Evolutionary conservation across 2,113 vertebrate genomes (phyloP).

Genomic region (Micromys minutus): DNA sequence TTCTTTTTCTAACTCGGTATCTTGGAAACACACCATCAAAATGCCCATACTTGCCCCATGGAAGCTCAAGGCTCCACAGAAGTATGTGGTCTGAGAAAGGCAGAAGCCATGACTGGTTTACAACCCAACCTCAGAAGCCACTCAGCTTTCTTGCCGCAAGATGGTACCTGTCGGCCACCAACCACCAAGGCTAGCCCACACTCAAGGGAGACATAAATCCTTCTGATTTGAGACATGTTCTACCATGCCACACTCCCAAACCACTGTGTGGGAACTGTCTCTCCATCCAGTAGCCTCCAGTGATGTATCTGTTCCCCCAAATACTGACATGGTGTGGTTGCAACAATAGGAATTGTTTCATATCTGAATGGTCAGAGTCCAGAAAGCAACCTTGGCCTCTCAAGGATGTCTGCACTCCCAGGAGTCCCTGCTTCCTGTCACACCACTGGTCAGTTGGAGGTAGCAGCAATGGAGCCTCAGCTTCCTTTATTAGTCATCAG

Average conservation of each 20-base stretch:
- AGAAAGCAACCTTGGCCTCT: background rate
- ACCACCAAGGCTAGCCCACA: background rate
- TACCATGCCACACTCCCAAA: background rate
- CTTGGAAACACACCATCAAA: background rate
- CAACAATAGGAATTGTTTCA: background rate
- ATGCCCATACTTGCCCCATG: background rate
- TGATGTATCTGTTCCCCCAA: background rate
- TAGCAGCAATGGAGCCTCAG: background rate
- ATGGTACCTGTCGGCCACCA: background rate
- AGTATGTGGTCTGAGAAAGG: background rate
- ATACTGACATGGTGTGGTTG: background rate
- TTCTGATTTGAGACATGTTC: background rate
- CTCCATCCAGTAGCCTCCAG: rapidly evolving
- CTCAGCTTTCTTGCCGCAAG: background rate
- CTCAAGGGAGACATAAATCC: background rate
- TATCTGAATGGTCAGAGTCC: background rate
- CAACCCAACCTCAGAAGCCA: background rate
- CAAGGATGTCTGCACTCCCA: background rate
- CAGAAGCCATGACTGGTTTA: background rate
- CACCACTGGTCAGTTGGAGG: background rate
- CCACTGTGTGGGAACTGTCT: background rate
- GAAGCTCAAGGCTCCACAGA: background rate
- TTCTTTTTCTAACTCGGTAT: background rate
- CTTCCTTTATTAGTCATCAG: background rate
- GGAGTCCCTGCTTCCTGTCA: background rate